Percentiles rank a stretch among this genome's conserved stretches.
phyloP scores from a whole-genome alignment of 2,888 invertebrate genomes.

The Stegana nigrithorax region DNA sequence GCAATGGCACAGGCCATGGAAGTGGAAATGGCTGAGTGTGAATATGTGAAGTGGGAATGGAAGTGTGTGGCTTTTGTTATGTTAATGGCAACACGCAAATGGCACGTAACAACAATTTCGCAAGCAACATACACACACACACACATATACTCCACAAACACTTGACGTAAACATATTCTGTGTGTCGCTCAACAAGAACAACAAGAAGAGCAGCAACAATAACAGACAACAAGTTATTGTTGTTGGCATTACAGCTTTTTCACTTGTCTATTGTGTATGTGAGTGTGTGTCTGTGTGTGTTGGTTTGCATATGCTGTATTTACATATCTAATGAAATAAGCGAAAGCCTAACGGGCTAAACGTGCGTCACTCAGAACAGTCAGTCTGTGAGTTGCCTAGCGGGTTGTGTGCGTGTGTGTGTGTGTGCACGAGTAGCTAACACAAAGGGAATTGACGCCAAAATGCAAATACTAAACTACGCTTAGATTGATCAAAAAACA shows the following conservation, averaged over 20 bases:
- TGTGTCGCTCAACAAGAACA: no score
- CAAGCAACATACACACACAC: constrained; percentile 30
- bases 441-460: background rate
- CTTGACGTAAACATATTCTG: constrained; percentile 41
- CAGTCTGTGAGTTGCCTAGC: no score
- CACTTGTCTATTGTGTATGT: no score
- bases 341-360: no score
- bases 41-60: background rate
- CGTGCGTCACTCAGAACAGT: no score
- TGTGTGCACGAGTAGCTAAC: constrained; percentile 20
- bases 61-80: constrained; percentile 48
- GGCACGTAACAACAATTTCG: constrained; percentile 54
- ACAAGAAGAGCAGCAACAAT: no score
- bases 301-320: constrained; percentile 40
- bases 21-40: background rate
- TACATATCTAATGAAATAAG: constrained; percentile 58
- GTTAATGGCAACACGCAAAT: constrained; percentile 45
- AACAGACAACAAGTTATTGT: no score
- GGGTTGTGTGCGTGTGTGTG: no score
- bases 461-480: constrained; percentile 7
- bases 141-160: constrained; percentile 33
- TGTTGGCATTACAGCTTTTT: constrained; percentile 7
- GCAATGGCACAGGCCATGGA: no score
- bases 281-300: no score
- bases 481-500: constrained; percentile 12